Evolutionary conservation across 2,113 vertebrate species (phyloP).

Genomic region (Blennius ocellaris): DNA sequence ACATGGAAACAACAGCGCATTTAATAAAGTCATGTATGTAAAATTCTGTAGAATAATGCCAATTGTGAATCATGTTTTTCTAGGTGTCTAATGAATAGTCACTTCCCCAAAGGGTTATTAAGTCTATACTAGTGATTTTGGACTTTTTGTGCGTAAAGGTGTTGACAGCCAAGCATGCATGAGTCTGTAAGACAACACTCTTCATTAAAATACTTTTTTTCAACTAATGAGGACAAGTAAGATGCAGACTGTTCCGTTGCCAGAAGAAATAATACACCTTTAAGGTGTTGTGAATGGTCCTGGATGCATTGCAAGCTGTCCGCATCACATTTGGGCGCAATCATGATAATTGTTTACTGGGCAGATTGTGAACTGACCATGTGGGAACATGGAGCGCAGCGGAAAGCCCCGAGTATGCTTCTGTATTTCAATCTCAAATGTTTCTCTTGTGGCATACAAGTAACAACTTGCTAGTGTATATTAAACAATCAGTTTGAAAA

Average conservation of each 20-base stretch:
- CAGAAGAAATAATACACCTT: not conserved
- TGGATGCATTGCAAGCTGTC: not conserved
- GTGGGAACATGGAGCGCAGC: constrained; percentile 28
- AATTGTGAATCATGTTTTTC: not conserved
- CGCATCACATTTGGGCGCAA: constrained; percentile 27
- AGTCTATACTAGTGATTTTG: not conserved
- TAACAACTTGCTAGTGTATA: not conserved
- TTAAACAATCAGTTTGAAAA: not conserved
- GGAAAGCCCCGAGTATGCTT: constrained; percentile 26
- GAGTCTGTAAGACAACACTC: not conserved
- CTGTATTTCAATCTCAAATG: not conserved
- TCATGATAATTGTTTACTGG: constrained; percentile 33
- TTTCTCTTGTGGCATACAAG: not conserved
- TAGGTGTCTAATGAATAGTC: not conserved
- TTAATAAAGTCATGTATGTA: not conserved
- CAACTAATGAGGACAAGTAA: not conserved
- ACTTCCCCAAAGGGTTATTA: constrained; percentile 6
- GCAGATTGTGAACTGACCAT: constrained; percentile 37
- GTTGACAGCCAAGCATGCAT: not conserved
- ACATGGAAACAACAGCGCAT: not conserved
- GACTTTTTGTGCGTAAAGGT: constrained; percentile 1
- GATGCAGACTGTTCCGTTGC: not conserved
- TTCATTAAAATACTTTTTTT: constrained; percentile 8
- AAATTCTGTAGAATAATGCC: not conserved
- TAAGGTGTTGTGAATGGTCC: not conserved